Evolutionary conservation across 2,113 vertebrate genomes (phyloP).

Genomic region (Mormoops blainvillei): DNA sequence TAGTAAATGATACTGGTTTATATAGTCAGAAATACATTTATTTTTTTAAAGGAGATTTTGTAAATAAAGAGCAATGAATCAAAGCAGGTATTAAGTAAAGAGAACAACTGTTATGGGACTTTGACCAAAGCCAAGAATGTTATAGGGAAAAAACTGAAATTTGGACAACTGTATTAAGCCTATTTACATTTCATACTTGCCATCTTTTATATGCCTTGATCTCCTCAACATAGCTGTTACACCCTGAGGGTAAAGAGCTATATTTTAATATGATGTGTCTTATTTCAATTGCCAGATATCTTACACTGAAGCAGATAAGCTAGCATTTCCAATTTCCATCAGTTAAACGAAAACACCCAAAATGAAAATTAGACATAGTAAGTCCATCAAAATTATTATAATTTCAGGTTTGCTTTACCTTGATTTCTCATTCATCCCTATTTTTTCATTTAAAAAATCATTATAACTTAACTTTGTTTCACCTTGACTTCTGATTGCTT

Average conservation of each 20-base stretch:
- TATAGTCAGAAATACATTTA: neutral
- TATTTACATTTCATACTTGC: neutral
- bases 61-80: neutral
- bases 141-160: neutral
- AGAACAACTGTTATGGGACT: neutral
- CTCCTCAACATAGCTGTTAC: neutral
- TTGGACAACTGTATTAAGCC: neutral
- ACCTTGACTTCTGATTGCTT: slow-evolving; percentile 25
- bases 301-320: neutral
- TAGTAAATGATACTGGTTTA: neutral
- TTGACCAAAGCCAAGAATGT: neutral
- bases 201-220: neutral
- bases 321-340: slow-evolving; percentile 26
- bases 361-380: neutral
- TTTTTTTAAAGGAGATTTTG: slow-evolving; percentile 7
- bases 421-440: neutral
- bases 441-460: slow-evolving; percentile 27
- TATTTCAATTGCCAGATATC: neutral
- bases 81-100: neutral
- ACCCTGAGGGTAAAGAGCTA: neutral
- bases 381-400: neutral
- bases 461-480: slow-evolving; percentile 31
- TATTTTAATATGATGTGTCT: neutral
- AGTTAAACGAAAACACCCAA: neutral
- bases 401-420: slow-evolving; percentile 22